Percentiles rank a stretch among this genome's conserved stretches.
Evolutionary conservation across 2,113 vertebrate species (phyloP).

Genomic region (Callionymus lyra): DNA sequence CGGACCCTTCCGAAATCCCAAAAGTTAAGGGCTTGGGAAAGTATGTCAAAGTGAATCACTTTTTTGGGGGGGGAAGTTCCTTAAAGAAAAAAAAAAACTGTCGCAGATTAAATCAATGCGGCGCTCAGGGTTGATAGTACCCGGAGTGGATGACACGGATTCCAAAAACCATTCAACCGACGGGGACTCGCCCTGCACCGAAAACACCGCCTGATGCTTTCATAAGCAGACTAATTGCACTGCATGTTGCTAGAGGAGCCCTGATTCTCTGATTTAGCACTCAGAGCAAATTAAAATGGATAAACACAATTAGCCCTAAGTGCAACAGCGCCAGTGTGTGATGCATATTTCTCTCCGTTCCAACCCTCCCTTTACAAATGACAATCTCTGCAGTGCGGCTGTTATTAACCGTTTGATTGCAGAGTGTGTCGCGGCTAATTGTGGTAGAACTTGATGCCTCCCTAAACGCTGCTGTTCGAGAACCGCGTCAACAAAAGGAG

Average conservation of each 20-base stretch:
- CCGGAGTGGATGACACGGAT: constrained; percentile 9
- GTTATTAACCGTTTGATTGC: constrained; percentile 46
- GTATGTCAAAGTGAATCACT: constrained; percentile 1
- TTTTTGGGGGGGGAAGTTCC: too few relatives aligned
- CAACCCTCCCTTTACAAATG: constrained; percentile 23
- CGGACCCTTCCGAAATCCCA: constrained; percentile 22
- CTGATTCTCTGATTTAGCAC: constrained; percentile 68
- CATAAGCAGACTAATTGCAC: constrained; percentile 56
- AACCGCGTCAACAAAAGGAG: too few relatives aligned
- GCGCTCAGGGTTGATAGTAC: not conserved
- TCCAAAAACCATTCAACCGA: constrained; percentile 21
- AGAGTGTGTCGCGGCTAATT: constrained; percentile 58
- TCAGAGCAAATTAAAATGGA: constrained; percentile 70
- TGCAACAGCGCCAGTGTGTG: constrained; percentile 38
- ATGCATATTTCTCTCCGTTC: constrained; percentile 35
- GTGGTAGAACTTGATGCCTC: constrained; percentile 45
- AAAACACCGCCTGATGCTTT: constrained; percentile 43
- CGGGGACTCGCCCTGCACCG: constrained; percentile 36
- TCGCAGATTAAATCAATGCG: not conserved
- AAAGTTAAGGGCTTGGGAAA: constrained; percentile 9
- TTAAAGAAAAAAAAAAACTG: too few relatives aligned
- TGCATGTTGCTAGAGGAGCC: constrained; percentile 51
- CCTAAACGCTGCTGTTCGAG: constrained; percentile 44
- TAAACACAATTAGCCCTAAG: constrained; percentile 66
- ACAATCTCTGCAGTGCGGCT: constrained; percentile 41